Percentiles rank a stretch among this genome's conserved stretches.
Evolutionary conservation across 2,113 vertebrate species (phyloP).

Genomic region (Indri indri): DNA sequence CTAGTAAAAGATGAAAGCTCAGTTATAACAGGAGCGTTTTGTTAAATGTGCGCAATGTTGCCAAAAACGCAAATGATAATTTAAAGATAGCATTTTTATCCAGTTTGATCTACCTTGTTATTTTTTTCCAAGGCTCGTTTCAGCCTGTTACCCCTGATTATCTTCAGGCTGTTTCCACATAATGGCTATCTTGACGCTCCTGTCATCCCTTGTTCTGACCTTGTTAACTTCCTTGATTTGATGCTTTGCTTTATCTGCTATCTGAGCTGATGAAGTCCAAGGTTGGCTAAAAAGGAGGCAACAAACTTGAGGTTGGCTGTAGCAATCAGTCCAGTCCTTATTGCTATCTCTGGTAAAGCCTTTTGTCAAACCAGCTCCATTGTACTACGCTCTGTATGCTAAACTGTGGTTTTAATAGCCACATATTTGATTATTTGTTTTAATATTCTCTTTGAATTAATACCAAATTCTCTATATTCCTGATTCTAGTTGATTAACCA

Average conservation of each 20-base stretch:
- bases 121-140: background rate
- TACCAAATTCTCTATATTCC: background rate
- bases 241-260: background rate
- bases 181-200: background rate
- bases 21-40: background rate
- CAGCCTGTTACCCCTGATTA: background rate
- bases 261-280: background rate
- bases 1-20: slow-evolving; percentile 39
- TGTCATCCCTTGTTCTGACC: background rate
- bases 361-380: background rate
- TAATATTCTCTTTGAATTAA: background rate
- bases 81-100: background rate
- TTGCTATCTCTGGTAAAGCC: background rate
- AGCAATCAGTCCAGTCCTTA: background rate
- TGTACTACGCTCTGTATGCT: background rate
- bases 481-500: background rate
- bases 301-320: background rate
- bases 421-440: background rate
- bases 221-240: background rate
- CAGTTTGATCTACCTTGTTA: background rate
- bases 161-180: background rate
- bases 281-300: background rate
- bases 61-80: slow-evolving; percentile 42
- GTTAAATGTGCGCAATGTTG: background rate
- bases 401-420: background rate